Evolutionary conservation across 2,113 vertebrate genomes (phyloP).

Genomic region (Ovibos moschatus): DNA sequence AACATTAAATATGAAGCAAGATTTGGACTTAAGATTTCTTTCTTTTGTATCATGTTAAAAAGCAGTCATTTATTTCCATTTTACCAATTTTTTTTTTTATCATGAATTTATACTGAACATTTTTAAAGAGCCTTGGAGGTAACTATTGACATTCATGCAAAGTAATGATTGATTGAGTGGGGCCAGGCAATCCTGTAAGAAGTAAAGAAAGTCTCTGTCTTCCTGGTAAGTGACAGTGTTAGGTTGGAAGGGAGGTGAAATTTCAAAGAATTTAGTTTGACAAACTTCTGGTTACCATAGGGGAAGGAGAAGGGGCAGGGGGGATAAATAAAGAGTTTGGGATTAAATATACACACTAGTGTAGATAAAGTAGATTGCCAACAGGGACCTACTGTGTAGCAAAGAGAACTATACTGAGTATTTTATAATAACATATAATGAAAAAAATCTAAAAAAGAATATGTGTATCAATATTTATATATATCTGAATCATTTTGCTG

Average conservation of each 20-base stretch:
- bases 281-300: neutral
- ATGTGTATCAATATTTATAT: neutral
- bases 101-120: neutral
- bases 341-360: neutral
- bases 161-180: neutral
- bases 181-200: neutral
- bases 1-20: slow-evolving; percentile 5
- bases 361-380: neutral
- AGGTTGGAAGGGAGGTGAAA: neutral
- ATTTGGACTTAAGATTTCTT: slow-evolving; percentile 27
- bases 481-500: neutral
- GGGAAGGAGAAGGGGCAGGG: neutral
- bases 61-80: slow-evolving; percentile 23
- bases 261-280: neutral
- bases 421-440: neutral
- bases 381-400: neutral
- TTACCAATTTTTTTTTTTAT: neutral
- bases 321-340: neutral
- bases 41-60: slow-evolving; percentile 51
- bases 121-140: neutral
- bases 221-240: neutral
- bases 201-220: neutral
- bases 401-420: neutral
- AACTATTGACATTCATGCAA: slow-evolving; percentile 4
- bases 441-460: neutral